These are phyloP conservation scores for Lampris incognitus DNA, from an alignment of 2,113 vertebrate genomes.

Conservation along the genomic window DNA sequence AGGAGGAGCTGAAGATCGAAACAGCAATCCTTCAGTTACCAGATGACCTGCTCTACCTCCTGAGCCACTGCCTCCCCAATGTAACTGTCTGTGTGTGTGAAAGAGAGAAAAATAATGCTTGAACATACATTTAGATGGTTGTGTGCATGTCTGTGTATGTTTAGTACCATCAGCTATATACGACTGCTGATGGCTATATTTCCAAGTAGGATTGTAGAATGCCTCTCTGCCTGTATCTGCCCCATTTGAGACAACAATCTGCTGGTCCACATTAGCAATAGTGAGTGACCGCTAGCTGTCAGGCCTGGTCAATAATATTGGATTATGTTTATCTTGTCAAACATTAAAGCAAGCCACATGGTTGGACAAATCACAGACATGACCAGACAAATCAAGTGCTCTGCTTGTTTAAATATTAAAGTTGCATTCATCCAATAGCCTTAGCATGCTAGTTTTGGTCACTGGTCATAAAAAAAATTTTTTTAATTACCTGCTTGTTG, in stretches of 20 bases:
- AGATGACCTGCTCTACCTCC: no score
- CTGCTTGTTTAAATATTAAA: no score
- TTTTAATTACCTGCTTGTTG: background rate
- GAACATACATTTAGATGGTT: background rate
- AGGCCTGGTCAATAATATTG: constrained; percentile 1
- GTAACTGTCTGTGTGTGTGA: background rate
- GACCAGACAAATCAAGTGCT: background rate
- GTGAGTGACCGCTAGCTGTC: background rate
- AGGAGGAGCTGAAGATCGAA: no score
- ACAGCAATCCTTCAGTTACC: no score
- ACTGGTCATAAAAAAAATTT: background rate
- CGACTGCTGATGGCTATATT: constrained; percentile 28
- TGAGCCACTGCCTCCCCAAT: background rate
- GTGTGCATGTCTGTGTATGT: constrained; percentile 26
- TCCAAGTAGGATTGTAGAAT: constrained; percentile 23
- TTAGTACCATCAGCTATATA: constrained; percentile 34
- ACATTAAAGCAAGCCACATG: no score
- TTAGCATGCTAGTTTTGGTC: background rate
- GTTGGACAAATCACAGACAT: no score
- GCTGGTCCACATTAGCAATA: constrained; percentile 27
- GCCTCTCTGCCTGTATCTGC: constrained; percentile 26
- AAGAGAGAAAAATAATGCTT: background rate
- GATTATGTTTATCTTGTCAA: background rate
- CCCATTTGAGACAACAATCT: constrained; percentile 43
- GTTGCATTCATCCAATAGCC: background rate